phyloP scores from a whole-genome alignment of 2,797 vertebrate species.

The Hippopotamyrus pictus region DNA sequence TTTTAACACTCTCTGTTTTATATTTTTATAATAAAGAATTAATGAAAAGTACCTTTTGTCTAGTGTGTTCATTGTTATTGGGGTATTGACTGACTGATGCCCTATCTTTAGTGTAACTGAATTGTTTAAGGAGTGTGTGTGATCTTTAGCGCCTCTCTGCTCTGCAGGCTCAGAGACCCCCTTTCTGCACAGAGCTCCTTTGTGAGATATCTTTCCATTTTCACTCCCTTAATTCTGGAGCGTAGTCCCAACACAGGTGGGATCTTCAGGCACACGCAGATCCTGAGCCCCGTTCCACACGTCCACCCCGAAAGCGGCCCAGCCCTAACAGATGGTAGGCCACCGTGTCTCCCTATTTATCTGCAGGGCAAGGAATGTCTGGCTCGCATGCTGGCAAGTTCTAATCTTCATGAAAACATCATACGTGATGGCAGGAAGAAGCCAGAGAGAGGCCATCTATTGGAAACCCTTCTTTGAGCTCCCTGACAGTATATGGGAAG shows the following conservation, averaged over 20 bases:
- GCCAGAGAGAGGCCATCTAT: background rate
- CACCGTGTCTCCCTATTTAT: background rate
- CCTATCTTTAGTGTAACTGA: background rate
- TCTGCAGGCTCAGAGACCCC: background rate
- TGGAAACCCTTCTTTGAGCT: background rate
- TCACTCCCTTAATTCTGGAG: background rate
- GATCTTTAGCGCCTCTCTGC: background rate
- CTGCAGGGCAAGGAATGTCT: background rate
- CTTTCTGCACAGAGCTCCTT: background rate
- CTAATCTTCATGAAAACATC: constrained; percentile 3
- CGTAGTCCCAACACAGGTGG: background rate
- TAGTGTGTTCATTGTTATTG: background rate
- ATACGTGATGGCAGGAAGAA: background rate
- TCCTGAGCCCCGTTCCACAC: background rate
- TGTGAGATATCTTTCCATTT: background rate
- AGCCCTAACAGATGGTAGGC: background rate
- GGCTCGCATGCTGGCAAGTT: background rate
- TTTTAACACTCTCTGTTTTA: constrained; percentile 70
- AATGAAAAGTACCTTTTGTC: constrained; percentile 50
- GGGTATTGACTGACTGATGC: background rate
- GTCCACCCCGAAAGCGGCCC: background rate
- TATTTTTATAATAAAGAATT: constrained; percentile 82
- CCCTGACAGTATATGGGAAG: background rate
- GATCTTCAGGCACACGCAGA: background rate
- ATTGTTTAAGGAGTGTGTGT: background rate